phyloP scores from a whole-genome alignment of 2,888 invertebrate genomes.

The Phyllotreta cruciferae region DNA sequence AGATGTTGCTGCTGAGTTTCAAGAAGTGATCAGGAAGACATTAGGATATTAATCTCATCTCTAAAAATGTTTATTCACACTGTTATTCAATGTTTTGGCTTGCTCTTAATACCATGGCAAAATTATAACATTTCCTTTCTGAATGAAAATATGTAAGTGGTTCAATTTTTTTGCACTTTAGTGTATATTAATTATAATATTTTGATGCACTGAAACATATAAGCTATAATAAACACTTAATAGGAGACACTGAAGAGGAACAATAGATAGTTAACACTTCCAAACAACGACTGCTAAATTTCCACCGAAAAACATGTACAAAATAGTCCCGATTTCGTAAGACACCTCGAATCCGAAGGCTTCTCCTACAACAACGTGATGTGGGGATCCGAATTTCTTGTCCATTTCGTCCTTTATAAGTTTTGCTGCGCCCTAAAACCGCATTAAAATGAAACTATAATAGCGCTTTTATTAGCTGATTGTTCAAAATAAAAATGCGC shows the following conservation, averaged over 20 bases:
- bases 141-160: too few species aligned
- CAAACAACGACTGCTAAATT: slow-evolving; percentile 88
- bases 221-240: slow-evolving; percentile 1
- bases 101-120: too few species aligned
- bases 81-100: too few species aligned
- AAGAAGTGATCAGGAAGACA: too few species aligned
- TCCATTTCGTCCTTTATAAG: slow-evolving; percentile 96
- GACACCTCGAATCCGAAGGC: slow-evolving; percentile 93
- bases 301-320: slow-evolving; percentile 91
- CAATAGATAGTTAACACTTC: slow-evolving; percentile 72
- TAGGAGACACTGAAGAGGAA: background rate
- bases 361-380: slow-evolving; percentile 96
- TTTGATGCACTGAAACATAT: slow-evolving; percentile 7
- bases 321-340: slow-evolving; percentile 85
- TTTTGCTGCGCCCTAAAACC: slow-evolving; percentile 78
- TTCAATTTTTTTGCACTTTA: too few species aligned
- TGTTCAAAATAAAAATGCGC: background rate
- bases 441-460: background rate
- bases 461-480: background rate
- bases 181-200: too few species aligned
- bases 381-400: slow-evolving; percentile 93
- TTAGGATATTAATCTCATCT: too few species aligned
- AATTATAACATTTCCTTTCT: too few species aligned
- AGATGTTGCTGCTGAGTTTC: too few species aligned
- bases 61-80: too few species aligned